Conservation (phyloP, 2,113 vertebrate genomes). For the Parus major region DNA sequence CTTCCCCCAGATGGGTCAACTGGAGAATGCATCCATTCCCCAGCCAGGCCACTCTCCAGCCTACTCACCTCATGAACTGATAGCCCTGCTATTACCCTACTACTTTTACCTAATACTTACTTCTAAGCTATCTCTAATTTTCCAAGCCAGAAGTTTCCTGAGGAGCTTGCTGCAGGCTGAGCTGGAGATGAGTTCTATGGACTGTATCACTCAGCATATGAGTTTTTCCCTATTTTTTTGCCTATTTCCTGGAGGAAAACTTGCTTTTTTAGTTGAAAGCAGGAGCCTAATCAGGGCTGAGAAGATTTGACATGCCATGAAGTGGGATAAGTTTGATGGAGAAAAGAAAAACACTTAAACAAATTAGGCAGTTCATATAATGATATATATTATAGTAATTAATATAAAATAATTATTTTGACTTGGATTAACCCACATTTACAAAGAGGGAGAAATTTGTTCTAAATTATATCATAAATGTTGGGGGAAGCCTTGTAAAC, state of each 20-base stretch:
- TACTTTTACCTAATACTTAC: background rate
- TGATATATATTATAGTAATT: background rate
- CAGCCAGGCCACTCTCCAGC: background rate
- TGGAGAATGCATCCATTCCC: background rate
- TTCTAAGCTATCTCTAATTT: background rate
- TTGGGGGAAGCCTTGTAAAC: background rate
- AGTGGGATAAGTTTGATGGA: background rate
- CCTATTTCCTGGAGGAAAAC: constrained; percentile 3
- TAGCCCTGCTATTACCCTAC: background rate
- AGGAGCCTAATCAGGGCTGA: background rate
- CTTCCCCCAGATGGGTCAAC: background rate
- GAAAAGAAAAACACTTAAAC: constrained; percentile 1
- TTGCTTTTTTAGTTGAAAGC: background rate
- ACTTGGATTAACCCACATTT: background rate
- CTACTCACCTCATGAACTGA: background rate
- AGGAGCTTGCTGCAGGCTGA: background rate
- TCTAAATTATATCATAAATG: background rate
- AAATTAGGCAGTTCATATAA: background rate
- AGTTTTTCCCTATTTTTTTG: too few relatives aligned
- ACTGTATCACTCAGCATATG: background rate
- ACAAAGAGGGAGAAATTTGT: background rate
- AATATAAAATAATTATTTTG: background rate
- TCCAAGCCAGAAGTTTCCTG: background rate
- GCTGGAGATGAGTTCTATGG: background rate
- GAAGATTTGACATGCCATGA: background rate